Base-by-base conservation (phyloP, 2,888 invertebrate species). In the Timema cristinae region DNA sequence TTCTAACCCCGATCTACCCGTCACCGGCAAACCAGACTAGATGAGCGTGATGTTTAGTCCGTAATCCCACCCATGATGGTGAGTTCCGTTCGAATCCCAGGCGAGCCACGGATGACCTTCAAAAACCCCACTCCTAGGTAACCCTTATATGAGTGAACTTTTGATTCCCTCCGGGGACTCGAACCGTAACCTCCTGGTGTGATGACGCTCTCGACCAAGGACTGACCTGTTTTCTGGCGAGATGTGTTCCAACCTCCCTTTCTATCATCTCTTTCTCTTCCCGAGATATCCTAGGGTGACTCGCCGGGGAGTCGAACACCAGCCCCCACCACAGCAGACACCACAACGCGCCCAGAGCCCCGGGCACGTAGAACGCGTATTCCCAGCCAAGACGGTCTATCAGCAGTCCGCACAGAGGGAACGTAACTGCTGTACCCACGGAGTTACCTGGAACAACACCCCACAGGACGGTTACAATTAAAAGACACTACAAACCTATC, bases 391-490 rank as follows among this genome's bases (percentile, higher is more conserved):
- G 79, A 47, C 77, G 56, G n/a, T 75, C 73, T n/a, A 77, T 77
- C 48, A 84, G 78, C 7, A 81, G 71, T 2, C 83, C 82, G 32
- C 82, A 79, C 59, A 84, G 75, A 0, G 83, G 83, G 74, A 82
- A 80, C 6, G 81, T 81, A 0, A 83, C 74, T 32, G 86, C 83
- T 73, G 84, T 84, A 6, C 86, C 86, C 67, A 86, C 79, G 75
- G 84, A 83, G 47, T 83, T 80, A 67, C 84, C 84, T 84, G 63
- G 63, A 70, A 72, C 11, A 72, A 73, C 15, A 68, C 69, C 68
- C 32, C 1, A 32, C 51, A 4, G 32, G 32, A 32, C 32, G 32
- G 32, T 32, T 32, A 32, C 2, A 32, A 4, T 32, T 32, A 32
- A 32, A 32, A 32, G 32, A 32, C 1, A 32, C 1, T 32, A 32